These are phyloP conservation scores for Muscicapa striata DNA, from an alignment of 2,797 vertebrate species.

Conservation along the genomic window DNA sequence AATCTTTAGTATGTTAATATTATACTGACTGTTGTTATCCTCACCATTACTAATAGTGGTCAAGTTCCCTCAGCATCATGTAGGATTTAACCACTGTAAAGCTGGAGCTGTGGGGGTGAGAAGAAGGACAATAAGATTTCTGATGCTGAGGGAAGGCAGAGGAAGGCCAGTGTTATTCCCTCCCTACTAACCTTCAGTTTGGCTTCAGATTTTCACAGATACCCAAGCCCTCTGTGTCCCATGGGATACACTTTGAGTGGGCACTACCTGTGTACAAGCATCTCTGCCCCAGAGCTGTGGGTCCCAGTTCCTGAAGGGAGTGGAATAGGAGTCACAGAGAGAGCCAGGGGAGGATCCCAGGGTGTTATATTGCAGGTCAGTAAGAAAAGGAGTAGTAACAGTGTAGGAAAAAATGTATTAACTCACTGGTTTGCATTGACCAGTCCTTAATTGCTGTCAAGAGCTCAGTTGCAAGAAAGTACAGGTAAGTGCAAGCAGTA, in stretches of 20 bases:
- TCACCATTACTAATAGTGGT: not conserved
- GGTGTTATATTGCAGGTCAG: not conserved
- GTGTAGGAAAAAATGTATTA: not conserved
- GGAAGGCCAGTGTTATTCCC: not conserved
- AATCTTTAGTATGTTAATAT: not conserved
- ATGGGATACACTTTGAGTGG: accelerated
- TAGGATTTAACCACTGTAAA: not conserved
- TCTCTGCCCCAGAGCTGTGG: accelerated
- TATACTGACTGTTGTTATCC: not conserved
- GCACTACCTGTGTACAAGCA: too few species aligned
- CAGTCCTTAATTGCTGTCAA: not conserved
- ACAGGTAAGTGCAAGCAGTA: not conserved
- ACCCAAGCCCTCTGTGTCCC: not conserved
- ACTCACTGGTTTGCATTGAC: not conserved
- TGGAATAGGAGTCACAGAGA: not conserved
- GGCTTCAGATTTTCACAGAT: not conserved
- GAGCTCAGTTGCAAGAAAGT: not conserved
- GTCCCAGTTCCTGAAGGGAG: not conserved
- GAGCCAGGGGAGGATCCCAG: not conserved
- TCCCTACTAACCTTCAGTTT: not conserved
- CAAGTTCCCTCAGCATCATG: not conserved
- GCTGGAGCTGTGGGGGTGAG: not conserved
- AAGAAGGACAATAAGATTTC: not conserved
- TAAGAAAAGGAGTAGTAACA: not conserved
- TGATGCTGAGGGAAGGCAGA: not conserved